phyloP scores from a whole-genome alignment of 2,113 vertebrate species.

The Nothocercus julius region DNA sequence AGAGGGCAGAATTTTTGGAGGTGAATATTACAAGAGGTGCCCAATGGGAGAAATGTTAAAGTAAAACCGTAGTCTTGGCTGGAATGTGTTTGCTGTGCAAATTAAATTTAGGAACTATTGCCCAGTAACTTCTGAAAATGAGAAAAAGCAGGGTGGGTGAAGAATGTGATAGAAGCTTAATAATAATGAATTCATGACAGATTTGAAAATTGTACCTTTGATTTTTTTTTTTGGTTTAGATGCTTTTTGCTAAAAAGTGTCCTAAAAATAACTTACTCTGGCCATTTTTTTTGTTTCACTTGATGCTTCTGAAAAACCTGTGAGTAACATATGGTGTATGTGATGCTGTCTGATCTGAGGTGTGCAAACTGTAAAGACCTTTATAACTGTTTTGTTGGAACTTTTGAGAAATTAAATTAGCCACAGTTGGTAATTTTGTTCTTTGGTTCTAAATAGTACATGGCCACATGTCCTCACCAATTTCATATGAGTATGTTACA shows the following conservation, averaged over 20 bases:
- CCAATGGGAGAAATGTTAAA: rapidly evolving
- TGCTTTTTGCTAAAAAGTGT: not conserved
- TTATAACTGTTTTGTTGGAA: not conserved
- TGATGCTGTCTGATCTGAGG: not conserved
- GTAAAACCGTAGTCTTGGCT: not conserved
- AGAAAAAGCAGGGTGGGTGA: not conserved
- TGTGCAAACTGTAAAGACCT: not conserved
- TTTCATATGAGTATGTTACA: not conserved
- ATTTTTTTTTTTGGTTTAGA: not conserved
- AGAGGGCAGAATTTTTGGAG: not conserved
- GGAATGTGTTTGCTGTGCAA: not conserved
- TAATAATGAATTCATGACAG: not conserved
- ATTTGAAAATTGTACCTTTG: not conserved
- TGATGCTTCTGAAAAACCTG: not conserved
- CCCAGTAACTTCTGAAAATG: not conserved
- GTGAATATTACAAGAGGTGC: not conserved
- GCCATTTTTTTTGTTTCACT: not conserved
- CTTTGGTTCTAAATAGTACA: not conserved
- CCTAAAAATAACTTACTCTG: not conserved
- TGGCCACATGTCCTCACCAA: not conserved
- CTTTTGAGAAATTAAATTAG: not conserved
- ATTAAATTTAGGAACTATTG: not conserved
- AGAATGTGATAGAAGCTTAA: not conserved
- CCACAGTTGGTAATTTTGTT: not conserved
- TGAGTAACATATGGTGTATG: not conserved